A percentile compares a stretch with the other conserved stretches of the same genome.
Evolutionary conservation across 2,113 vertebrate species (phyloP).

Genomic region (Podocnemis expansa): DNA sequence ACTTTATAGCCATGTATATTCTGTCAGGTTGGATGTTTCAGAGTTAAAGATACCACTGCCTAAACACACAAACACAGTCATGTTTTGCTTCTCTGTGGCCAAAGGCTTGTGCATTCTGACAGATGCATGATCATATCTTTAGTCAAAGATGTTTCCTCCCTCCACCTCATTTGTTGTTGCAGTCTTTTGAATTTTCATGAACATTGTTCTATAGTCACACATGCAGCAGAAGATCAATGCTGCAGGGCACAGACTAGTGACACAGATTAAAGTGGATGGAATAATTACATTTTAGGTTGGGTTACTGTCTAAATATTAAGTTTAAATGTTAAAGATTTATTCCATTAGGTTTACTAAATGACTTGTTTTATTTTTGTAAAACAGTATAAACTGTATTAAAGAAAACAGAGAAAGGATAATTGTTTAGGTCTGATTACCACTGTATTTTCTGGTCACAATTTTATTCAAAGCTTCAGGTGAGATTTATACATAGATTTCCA

Average conservation of each 20-base stretch:
- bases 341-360: background rate
- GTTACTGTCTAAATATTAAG: background rate
- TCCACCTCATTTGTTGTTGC: background rate
- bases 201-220: background rate
- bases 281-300: constrained; percentile 33
- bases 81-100: background rate
- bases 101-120: background rate
- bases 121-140: background rate
- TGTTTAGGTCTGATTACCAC: background rate
- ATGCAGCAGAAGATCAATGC: background rate
- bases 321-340: background rate
- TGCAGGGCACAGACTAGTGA: background rate
- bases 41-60: background rate
- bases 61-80: background rate
- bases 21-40: background rate
- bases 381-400: background rate
- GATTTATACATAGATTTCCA: background rate
- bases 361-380: background rate
- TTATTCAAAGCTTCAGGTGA: background rate
- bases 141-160: background rate
- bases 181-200: constrained; percentile 27
- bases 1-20: background rate
- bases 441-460: background rate
- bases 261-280: too few relatives aligned
- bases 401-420: background rate